phyloP scores from a whole-genome alignment of 2,113 vertebrate species.

The Dryoscopus gambensis region DNA sequence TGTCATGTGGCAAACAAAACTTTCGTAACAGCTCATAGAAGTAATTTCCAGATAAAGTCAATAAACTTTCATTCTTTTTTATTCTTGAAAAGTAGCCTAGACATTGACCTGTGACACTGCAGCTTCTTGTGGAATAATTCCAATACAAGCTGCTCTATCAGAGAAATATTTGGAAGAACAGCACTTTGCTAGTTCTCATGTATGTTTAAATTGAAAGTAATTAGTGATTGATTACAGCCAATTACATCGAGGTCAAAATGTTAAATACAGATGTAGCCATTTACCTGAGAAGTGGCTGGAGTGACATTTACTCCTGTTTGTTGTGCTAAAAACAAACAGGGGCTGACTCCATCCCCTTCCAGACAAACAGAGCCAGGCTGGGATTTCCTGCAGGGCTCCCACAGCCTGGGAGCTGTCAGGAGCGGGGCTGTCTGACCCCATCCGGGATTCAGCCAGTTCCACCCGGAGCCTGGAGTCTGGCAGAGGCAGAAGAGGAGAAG shows the following conservation, averaged over 20 bases:
- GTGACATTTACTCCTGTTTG: background rate
- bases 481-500: background rate
- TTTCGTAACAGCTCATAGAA: background rate
- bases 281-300: background rate
- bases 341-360: background rate
- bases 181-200: background rate
- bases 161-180: background rate
- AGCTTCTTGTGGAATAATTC: background rate
- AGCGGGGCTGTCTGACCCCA: background rate
- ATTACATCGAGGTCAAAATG: background rate
- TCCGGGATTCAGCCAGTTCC: background rate
- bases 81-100: background rate
- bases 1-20: slow-evolving; percentile 14
- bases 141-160: background rate
- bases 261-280: background rate
- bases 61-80: background rate
- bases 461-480: background rate
- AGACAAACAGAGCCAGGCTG: background rate
- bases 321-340: background rate
- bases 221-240: background rate
- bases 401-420: background rate
- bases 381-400: background rate
- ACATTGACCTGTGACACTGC: background rate
- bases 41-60: background rate
- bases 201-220: background rate